Base-by-base conservation (phyloP, 2,113 vertebrate species). In the Otolemur garnettii region DNA sequence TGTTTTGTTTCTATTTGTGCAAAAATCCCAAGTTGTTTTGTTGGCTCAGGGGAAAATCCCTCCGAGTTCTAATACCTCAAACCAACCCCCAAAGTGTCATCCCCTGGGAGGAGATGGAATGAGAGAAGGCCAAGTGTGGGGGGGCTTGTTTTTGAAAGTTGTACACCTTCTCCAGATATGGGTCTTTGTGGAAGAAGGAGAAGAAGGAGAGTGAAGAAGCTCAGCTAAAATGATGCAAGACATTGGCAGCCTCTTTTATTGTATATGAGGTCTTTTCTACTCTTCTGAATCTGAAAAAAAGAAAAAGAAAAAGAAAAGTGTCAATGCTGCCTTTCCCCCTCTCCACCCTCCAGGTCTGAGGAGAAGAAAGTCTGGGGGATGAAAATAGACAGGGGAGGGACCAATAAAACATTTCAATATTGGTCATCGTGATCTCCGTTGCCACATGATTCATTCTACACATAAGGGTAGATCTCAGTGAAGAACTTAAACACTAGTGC, bases 221-320 rank as follows among this genome's bases (percentile, higher is more conserved):
- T 98, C 98, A 98, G 98, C 98, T 98, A 98, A 98, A 98, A 98
- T 98, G 98, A 97, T 91, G 98, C 97, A 98, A 98, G 97, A 98
- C 98, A 98, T 95, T 98, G 98, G 98, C 97, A 98, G 98, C 98
- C 98, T 98, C 97, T 98, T 96, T 98, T 96, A 97, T 72, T 96
- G 94, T 94, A 53, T 95, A 79, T 97, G 97, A 97, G 94, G 93
- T 91, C 90, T 95, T 90, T 98, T 98, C 98, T 99, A 99, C 62
- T 99, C 99, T 98, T 99, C 98, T 0, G 95, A 98, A 99, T 99
- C 99, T 99, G 99, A 93, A 98, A 98, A 98, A 98, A 97, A 98
- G 98, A 97, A 98, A 97, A 96, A 98, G 98, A 98, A 97, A 98
- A 98, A 97, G 92, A 97, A 97, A 98, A 96, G 91, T 57, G 98